Base-by-base conservation (phyloP, 2,888 invertebrate genomes). In the Galerucella calmariensis region DNA sequence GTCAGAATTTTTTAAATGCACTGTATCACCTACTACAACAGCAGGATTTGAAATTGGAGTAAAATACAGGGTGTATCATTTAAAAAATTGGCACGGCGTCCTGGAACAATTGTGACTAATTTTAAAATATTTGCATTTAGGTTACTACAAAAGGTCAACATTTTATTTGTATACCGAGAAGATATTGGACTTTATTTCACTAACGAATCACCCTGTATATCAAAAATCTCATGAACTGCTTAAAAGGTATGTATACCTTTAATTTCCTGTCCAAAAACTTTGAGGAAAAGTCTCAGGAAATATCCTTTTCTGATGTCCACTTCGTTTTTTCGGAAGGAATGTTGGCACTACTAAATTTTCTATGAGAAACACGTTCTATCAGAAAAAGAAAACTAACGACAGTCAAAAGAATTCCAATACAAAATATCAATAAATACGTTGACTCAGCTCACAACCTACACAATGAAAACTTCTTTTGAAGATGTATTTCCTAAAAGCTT, bases 311-410 rank as follows among this genome's bases (percentile, higher is more conserved):
- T 14, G 53, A 53, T n/a, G 14, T 16, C 8, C n/a, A 6, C n/a
- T n/a, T n/a, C n/a, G 53, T 53, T 53, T 56, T 53, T 20, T 20
- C 20, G 16, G 35, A 62, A 8, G 4, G 35, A 62, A 62, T 12
- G 44, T 44, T 65, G 53, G 20, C 20, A 53, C 63, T 56, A 53
- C 63, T 56, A 27, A 71, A 71, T 71, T 71, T 66, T 65, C 71
- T 65, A 65, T 44, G 46, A 58, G 71, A 56, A 65, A n/a, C 48
- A 35, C 35, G 53, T 41, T 20, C 51, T 46, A 62, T 20, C 6
- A 10, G n/a, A 16, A 62, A 53, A 10, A 46, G 46, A 41, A 56
- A 66, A 58, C 14, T 3, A 44, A 66, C 20, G 58, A 27, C 48
- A 48, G 16, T 2, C 69, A 14, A 27, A 56, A 41, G 46, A 71